Conservation (phyloP, 2,797 vertebrate species). For the Furcifer pardalis region DNA sequence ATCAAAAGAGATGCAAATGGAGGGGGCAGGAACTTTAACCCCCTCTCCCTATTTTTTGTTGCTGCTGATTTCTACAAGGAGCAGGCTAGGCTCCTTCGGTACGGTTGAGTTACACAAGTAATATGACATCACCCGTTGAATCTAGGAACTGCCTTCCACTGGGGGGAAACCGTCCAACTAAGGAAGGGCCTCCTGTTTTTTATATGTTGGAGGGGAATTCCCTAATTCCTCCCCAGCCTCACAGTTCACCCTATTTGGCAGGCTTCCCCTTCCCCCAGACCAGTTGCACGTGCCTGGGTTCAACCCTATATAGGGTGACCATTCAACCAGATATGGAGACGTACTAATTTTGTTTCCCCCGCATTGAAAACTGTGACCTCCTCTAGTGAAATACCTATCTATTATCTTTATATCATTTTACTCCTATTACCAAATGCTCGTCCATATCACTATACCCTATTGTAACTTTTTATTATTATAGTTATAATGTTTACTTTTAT, state of each 20-base stretch:
- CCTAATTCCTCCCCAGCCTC: neutral
- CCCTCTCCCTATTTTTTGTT: neutral
- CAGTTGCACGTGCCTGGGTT: neutral
- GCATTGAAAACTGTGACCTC: constrained; percentile 84
- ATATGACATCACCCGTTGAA: constrained; percentile 61
- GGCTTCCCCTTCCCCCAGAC: neutral
- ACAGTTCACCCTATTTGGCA: neutral
- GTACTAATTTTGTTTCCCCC: constrained; percentile 79
- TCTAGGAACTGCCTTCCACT: constrained; percentile 58
- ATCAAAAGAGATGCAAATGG: constrained; percentile 29
- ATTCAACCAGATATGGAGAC: too few species aligned
- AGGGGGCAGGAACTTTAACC: neutral
- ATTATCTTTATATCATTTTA: constrained; percentile 55
- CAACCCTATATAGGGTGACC: neutral
- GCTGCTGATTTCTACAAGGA: constrained; percentile 62
- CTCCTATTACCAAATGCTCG: constrained; percentile 80
- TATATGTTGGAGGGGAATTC: neutral
- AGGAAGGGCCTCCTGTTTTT: neutral
- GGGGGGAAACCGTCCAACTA: neutral
- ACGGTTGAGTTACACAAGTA: constrained; percentile 79
- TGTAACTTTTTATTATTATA: constrained; percentile 79
- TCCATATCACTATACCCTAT: constrained; percentile 83
- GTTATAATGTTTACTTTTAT: constrained; percentile 75
- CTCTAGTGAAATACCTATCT: constrained; percentile 77
- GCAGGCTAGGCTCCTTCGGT: constrained; percentile 64